These are phyloP conservation scores for Heptranchias perlo DNA, from an alignment of 2,113 vertebrate species.

Conservation along the genomic window DNA sequence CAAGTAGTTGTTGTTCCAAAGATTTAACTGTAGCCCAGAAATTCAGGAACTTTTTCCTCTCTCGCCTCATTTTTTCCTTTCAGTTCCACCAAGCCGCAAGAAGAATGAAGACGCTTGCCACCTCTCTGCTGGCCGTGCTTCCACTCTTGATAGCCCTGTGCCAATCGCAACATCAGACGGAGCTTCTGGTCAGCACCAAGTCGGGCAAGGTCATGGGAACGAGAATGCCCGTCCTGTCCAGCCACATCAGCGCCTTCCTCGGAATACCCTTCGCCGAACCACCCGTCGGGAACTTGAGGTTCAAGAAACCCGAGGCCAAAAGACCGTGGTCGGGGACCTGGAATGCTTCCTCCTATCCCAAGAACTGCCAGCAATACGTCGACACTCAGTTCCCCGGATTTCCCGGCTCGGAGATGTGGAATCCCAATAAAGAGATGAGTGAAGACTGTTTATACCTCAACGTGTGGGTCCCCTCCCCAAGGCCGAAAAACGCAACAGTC, in stretches of 20 bases:
- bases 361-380: constrained; percentile 74
- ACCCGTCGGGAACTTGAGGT: constrained; percentile 67
- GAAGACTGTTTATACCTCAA: constrained; percentile 90
- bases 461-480: constrained; percentile 73
- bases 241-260: constrained; percentile 68
- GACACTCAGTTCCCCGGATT: constrained; percentile 78
- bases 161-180: constrained; percentile 51
- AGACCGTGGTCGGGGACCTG: constrained; percentile 61
- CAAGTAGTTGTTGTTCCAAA: background rate
- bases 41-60: background rate
- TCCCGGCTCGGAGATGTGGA: constrained; percentile 85
- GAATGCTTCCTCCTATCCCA: constrained; percentile 63
- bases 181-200: constrained; percentile 61
- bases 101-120: constrained; percentile 15
- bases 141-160: constrained; percentile 44
- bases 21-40: background rate
- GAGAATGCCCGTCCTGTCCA: constrained; percentile 55
- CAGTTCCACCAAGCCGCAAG: background rate
- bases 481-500: constrained; percentile 65
- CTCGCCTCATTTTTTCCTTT: background rate
- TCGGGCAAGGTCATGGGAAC: constrained; percentile 63
- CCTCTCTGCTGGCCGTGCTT: constrained; percentile 36
- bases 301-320: constrained; percentile 69
- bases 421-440: constrained; percentile 80
- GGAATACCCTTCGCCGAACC: constrained; percentile 82